phyloP scores from a whole-genome alignment of 2,888 invertebrate species.

The Tipula helvola region DNA sequence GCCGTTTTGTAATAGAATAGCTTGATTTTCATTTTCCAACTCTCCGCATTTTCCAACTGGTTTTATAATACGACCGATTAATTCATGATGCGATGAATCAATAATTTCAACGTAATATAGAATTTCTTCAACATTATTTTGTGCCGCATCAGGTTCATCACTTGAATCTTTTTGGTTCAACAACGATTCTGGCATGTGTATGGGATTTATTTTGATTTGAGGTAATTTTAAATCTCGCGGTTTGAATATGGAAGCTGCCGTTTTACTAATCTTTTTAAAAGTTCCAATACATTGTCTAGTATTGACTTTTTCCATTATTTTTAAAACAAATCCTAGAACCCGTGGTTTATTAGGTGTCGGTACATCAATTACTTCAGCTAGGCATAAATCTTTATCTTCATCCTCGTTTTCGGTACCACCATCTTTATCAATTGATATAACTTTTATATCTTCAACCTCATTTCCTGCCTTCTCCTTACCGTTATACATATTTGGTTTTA shows the following conservation, averaged over 20 bases:
- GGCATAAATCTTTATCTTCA: not conserved
- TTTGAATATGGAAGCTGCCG: conserved; percentile 35
- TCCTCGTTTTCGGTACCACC: not conserved
- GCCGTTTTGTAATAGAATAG: conserved; percentile 66
- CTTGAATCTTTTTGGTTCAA: conserved; percentile 29
- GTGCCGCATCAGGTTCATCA: conserved; percentile 50
- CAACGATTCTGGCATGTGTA: conserved; percentile 41
- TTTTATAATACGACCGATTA: conserved; percentile 48
- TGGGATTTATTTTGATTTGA: conserved; percentile 54
- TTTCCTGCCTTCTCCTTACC: not conserved
- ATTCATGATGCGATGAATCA: conserved; percentile 50
- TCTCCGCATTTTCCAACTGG: conserved; percentile 65
- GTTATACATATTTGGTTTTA: conserved; percentile 8
- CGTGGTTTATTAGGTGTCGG: not conserved
- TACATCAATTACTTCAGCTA: not conserved
- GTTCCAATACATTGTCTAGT: conserved; percentile 59
- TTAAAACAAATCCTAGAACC: conserved; percentile 53
- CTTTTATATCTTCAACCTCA: not conserved
- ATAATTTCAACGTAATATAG: conserved; percentile 59
- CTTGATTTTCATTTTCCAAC: conserved; percentile 63
- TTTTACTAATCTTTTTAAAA: conserved; percentile 15
- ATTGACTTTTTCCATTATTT: conserved; percentile 60
- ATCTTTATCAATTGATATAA: not conserved
- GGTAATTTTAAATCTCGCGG: conserved; percentile 74
- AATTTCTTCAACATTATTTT: conserved; percentile 30